Base-by-base conservation (phyloP, 2,797 vertebrate species). In the Mus minutoides region DNA sequence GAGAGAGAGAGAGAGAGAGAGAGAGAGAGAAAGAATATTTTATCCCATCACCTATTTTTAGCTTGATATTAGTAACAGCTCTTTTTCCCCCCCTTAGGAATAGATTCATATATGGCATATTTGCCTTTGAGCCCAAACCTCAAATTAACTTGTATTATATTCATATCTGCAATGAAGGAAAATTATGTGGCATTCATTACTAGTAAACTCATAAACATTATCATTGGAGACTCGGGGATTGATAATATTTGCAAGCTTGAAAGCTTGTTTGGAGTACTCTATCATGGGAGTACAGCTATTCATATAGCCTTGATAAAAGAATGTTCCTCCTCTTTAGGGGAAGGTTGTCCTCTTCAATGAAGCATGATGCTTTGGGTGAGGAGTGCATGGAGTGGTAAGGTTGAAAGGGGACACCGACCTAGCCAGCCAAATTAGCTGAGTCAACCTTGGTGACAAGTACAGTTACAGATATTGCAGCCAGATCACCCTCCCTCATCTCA, bases 141-240 rank as follows among this genome's bases (percentile, higher is more conserved):
- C 67, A 82, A 90, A 88, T 88, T 95, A 93, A 88, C 93, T 93
- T 85, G 29, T 56, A 82, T 86, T 86, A 43, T 31, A 96, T 21
- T 88, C 56, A 92, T 95, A 40, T 46, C 43, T 95, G 34, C 69
- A 67, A 79, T 89, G 83, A 78, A 87, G 54, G 46, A 78, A 92
- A 85, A 43, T 79, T 94, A 71, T 92, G 94, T 88, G 60, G 8
- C 16, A 77, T 64, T 89, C 21, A 69, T 91, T 80, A 34, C 64
- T 87, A 83, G 52, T 58, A 73, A 92, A 75, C 19, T 22, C 37
- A 52, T 73, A 67, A 54, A 37, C n/a, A 75, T 40, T 56, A 78
- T 43, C 62, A 58, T 21, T 88, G 52, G 67, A 86, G 85, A 77
- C 13, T 90, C n/a, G 13, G 26, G 13, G 12, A 43, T 29, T 73